Base-by-base conservation (phyloP, 2,113 vertebrate species). In the Proteles cristata region DNA sequence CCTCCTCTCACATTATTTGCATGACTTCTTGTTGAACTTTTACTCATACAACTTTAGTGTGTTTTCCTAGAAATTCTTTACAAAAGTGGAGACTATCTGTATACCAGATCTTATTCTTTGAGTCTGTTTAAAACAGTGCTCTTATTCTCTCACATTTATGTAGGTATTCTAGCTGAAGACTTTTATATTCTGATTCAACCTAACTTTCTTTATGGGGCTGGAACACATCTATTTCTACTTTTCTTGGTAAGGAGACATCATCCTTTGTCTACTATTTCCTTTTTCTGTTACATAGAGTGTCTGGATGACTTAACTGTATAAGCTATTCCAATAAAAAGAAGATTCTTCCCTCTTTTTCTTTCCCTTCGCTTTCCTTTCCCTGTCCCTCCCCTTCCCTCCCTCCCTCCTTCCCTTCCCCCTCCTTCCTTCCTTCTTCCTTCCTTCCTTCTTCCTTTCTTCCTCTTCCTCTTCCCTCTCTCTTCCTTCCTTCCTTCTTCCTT, bases 401-500 rank as follows among this genome's bases (percentile, higher is more conserved):
- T 11, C 45, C 50, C 35, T 26, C n/a, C n/a, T 61, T 39, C 39
- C 7, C 39, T n/a, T 61, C 28, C 4, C 11, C 21, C 55, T 12
- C 28, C 5, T 85, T 25, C 7, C 21, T 53, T 7, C n/a, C n/a
- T n/a, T n/a, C n/a, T n/a, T n/a, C 9, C 11, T 17, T 48, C 43
- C 7, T 11, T 35, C 50, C 35, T 26, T n/a, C 53, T 6, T 19
- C 6, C 19, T 17, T 7, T 21, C 7, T 19, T 23, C 58, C 53
- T 53, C 48, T 10, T 11, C 48, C 11, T 6, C 2, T 43, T 12
- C 0, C 1, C 28, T 17, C 1, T 0, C 7, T 23, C 4, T 2
- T 0, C 71, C 17, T 1, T 2, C 15, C 1, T 7, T 2, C 33
- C 19, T 26, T 4, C 19, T 31, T 5, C 5, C 53, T 5, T 17